phyloP scores from a whole-genome alignment of 2,797 vertebrate species.

The Carduelis carduelis region DNA sequence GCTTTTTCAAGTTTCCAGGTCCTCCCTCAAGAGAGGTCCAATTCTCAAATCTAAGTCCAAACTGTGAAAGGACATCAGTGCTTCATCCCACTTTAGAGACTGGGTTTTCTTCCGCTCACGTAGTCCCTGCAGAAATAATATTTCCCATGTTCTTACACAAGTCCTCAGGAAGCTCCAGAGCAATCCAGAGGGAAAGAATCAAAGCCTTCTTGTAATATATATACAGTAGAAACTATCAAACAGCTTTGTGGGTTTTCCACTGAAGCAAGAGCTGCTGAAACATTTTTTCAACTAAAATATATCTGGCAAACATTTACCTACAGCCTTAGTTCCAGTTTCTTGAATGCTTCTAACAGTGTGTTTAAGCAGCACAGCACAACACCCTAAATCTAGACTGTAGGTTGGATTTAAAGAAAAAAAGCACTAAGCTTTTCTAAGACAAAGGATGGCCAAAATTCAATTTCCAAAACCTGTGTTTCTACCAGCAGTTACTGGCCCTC shows the following conservation, averaged over 20 bases:
- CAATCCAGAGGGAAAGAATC: neutral
- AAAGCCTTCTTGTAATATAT: neutral
- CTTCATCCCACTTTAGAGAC: neutral
- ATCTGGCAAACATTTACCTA: neutral
- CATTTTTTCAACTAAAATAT: neutral
- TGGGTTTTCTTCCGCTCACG: rapidly evolving
- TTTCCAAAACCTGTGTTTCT: neutral
- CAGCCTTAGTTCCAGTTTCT: neutral
- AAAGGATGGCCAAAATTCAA: neutral
- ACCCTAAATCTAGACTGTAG: neutral
- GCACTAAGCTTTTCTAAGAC: neutral
- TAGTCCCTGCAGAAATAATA: neutral
- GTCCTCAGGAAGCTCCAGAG: neutral
- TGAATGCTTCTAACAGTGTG: neutral
- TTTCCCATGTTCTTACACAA: neutral
- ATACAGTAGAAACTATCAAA: neutral
- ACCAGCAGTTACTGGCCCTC: neutral
- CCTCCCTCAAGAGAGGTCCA: neutral
- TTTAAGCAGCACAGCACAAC: neutral
- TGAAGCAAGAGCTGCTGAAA: neutral
- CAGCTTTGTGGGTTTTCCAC: neutral
- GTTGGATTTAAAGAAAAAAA: neutral
- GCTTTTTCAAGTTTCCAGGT: neutral
- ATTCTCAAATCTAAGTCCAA: neutral
- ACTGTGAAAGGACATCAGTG: neutral